Evolutionary conservation across 2,797 vertebrate genomes (phyloP), one percentile per base, ranked within the genome.

Genomic region (Pipistrellus kuhlii): DNA sequence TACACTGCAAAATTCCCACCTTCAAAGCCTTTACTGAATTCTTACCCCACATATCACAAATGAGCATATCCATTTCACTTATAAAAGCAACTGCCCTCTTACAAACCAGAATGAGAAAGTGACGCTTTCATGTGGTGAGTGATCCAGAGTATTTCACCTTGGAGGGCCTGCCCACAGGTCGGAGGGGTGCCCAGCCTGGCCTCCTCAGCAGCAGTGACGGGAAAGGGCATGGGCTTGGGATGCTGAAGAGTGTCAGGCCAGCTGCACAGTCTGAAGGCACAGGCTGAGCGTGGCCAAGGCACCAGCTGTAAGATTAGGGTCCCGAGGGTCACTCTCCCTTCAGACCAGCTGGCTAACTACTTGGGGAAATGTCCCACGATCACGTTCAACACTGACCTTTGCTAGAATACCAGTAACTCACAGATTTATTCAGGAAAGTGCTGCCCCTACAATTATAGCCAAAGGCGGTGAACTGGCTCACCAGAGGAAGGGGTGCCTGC

Each of bases 1-100:
- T 35, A 35, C 1, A 77, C 17, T 64, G 13, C 5, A 73, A 77
- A 89, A 7, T 73, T 73, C 55, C 6, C 53, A 32, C 38, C 44
- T 32, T 71, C 64, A 20, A 72, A 88, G 13, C 0, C n/a, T 93
- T 82, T 73, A 57, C 38, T 41, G 91, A 82, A 68, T 82, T 94
- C 6, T 82, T 53, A 66, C 25, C 7, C 23, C 18, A 71, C 2
- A 12, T 4, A 57, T 38, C 55, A 13, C 35, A 82, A 81, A 59
- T 25, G 20, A 66, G 57, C 48, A 46, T 6, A 30, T 18, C 25
- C 15, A 69, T 41, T 85, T 57, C 35, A 44, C 32, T 73, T 77
- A 27, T 32, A 53, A 80, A 62, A 64, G 72, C 38, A 64, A 48
- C 20, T 64, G 25, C 27, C 44, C 72, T 23, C n/a, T 77, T 23